These are phyloP conservation scores for Papilio xuthus DNA, from an alignment of 1,140 invertebrate species.

Conservation along the genomic window DNA sequence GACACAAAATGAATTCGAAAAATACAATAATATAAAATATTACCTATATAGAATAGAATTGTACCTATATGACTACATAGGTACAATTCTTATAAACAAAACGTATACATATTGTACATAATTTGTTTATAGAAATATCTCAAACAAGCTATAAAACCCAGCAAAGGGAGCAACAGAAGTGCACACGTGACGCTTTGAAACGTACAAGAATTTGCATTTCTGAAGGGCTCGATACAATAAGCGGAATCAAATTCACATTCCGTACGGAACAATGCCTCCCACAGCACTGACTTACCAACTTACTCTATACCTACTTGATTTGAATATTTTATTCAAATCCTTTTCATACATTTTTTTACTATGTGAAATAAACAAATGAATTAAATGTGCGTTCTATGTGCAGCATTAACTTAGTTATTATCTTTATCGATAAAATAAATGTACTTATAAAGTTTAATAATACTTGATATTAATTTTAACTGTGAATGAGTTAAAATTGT, in stretches of 20 bases:
- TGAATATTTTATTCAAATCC: not conserved
- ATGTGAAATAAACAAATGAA: not conserved
- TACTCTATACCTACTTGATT: not conserved
- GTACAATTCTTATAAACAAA: too few species aligned
- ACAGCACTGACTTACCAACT: not conserved
- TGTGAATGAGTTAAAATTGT: not conserved
- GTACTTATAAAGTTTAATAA: not conserved
- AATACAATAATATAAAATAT: too few species aligned
- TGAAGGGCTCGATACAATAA: constrained; percentile 31
- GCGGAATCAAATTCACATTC: constrained; percentile 37
- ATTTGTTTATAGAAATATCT: not conserved
- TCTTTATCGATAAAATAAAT: not conserved
- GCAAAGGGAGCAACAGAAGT: not conserved
- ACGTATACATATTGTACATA: too few species aligned
- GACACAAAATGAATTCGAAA: too few species aligned
- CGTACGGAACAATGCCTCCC: constrained; percentile 32
- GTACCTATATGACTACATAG: too few species aligned
- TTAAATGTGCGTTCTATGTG: not conserved
- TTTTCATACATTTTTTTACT: not conserved
- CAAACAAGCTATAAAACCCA: not conserved
- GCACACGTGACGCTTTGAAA: constrained; percentile 16
- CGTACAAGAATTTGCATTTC: constrained; percentile 14
- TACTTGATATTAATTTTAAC: not conserved
- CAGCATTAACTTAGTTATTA: not conserved
- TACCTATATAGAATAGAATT: too few species aligned